Evolutionary conservation across 23 tunicate genomes (phyloP).

Genomic region (Oikopleura vanhoeffeni): DNA sequence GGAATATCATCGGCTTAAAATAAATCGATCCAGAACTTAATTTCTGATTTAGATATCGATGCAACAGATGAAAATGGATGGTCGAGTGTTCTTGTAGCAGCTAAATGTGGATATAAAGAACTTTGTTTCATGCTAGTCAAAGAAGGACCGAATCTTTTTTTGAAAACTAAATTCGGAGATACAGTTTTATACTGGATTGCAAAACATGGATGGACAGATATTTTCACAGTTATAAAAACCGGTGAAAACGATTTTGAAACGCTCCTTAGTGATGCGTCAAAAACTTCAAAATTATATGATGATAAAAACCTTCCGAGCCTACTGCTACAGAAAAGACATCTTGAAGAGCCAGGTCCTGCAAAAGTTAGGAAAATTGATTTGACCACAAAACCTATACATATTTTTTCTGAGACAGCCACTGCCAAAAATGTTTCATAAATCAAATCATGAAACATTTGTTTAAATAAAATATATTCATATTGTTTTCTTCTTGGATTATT

Average conservation of each 20-base stretch:
- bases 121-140: not conserved
- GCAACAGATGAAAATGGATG: not conserved
- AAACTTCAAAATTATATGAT: not conserved
- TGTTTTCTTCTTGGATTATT: too few species aligned
- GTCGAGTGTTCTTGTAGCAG: not conserved
- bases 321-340: not conserved
- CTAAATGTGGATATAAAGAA: not conserved
- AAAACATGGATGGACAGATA: not conserved
- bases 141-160: not conserved
- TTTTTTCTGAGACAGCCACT: too few species aligned
- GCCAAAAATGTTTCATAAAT: too few species aligned
- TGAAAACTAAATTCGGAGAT: not conserved
- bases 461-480: too few species aligned
- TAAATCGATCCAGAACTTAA: too few species aligned
- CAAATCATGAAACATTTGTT: too few species aligned
- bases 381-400: too few species aligned
- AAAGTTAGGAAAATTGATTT: too few species aligned
- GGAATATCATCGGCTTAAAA: too few species aligned
- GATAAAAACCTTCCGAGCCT: not conserved
- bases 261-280: not conserved
- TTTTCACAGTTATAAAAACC: too few species aligned
- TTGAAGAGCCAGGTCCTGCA: too few species aligned
- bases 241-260: not conserved
- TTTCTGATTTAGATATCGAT: constrained; percentile 6
- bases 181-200: not conserved